Evolutionary conservation across 2,888 invertebrate genomes (phyloP).

Genomic region (Dione vanillae): DNA sequence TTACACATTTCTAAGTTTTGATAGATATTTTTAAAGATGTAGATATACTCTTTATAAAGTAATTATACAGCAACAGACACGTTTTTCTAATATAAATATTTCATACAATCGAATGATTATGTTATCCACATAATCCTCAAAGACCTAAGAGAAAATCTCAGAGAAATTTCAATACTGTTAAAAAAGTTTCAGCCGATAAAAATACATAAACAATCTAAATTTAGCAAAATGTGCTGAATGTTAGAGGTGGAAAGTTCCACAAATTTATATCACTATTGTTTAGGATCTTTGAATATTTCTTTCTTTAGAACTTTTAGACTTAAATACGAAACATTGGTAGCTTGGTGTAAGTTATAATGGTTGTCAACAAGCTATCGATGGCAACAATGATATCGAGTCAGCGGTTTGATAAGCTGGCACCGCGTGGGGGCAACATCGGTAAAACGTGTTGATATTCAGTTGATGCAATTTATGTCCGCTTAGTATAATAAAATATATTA

Average conservation of each 20-base stretch:
- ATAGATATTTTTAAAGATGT: too few relatives aligned
- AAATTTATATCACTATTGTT: conserved; percentile 79
- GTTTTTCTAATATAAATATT: too few relatives aligned
- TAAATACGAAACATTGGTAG: conserved; percentile 42
- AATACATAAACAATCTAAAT: neutral
- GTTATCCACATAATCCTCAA: too few relatives aligned
- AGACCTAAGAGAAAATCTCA: too few relatives aligned
- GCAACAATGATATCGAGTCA: conserved; percentile 51
- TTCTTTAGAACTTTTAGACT: conserved; percentile 45
- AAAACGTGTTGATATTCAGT: conserved; percentile 62
- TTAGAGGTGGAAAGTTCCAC: conserved; percentile 64
- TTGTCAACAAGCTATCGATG: conserved; percentile 49
- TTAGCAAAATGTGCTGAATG: conserved; percentile 21
- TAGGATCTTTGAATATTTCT: conserved; percentile 58
- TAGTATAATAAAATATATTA: neutral
- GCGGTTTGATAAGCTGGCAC: conserved; percentile 47
- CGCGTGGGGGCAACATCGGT: conserved; percentile 45
- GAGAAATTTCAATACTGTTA: too few relatives aligned
- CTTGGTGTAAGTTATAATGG: conserved; percentile 59
- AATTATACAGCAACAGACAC: conserved; percentile 51
- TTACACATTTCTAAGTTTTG: too few relatives aligned
- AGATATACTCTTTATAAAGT: conserved; percentile 73
- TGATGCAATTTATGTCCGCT: conserved; percentile 37
- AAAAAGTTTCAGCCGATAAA: neutral
- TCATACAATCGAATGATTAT: too few relatives aligned